Base-by-base conservation (phyloP, 2,113 vertebrate genomes). In the Gymnarchus niloticus region DNA sequence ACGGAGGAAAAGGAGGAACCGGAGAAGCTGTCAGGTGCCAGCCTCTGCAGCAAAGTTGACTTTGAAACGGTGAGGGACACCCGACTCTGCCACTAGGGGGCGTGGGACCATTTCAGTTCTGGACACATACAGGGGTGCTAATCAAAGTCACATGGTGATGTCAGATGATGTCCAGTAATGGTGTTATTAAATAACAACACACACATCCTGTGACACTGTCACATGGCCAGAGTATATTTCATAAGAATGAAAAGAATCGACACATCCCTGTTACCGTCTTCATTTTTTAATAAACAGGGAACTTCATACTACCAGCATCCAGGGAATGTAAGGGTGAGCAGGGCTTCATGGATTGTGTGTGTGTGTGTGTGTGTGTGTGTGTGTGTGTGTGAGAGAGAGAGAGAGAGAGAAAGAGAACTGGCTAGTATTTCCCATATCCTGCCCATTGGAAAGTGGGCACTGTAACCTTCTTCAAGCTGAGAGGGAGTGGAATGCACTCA, bases 11-110 rank as follows among this genome's bases (percentile, higher is more conserved):
- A 87, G 28, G 87, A 88, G 23, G 65, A 49, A n/a, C 86, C 87
- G 73, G 88, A 90, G 28, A 86, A 87, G 12, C 69, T 6, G 4
- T 86, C 86, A 0, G 87, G 73, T 37, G 69, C 89, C 65, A 88
- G 85, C 85, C 89, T 84, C 86, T 91, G 91, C 89, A 90, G 80
- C 56, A 89, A 90, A 88, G 91, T 91, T 3, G 65, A 91, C 44
- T 87, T 88, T 41, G 88, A 90, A 65, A 91, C 87, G 84, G 91
- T 91, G 80, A 88, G 86, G n/a, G 46, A 23, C 23, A 21, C 23
- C 19, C 46, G 76, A 2, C 7, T 19, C 8, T 3, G 21, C 73
- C 33, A 44, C 33, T 44, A 77, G 73, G 41, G 41, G 2, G 73
- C 41, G 19, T 46, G 37, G 12, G 33, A 69, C 80, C 14, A 28